phyloP scores from a whole-genome alignment of 2,797 vertebrate species.

The Danio choprae region DNA sequence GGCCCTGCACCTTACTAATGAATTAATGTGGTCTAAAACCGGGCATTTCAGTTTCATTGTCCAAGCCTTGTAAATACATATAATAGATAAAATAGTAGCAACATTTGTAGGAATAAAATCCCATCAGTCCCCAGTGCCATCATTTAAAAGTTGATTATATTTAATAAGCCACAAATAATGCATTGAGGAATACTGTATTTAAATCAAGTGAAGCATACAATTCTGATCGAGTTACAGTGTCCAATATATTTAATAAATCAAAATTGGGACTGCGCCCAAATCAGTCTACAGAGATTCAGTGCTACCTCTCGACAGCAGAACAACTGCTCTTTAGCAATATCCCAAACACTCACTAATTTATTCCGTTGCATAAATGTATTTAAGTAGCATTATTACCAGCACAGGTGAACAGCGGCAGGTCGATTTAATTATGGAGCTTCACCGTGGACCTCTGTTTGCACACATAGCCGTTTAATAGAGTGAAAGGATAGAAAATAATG shows the following conservation, averaged over 20 bases:
- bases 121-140: neutral
- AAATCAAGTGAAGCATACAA: neutral
- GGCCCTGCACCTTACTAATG: too few relatives aligned
- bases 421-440: slow-evolving; percentile 21
- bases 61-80: too few relatives aligned
- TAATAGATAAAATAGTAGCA: neutral
- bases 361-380: slow-evolving; percentile 37
- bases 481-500: neutral
- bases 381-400: slow-evolving; percentile 12
- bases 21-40: too few relatives aligned
- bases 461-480: slow-evolving; percentile 40
- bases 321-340: slow-evolving; percentile 8
- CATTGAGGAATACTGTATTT: neutral
- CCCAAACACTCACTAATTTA: slow-evolving; percentile 8
- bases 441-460: slow-evolving; percentile 17
- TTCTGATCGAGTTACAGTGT: neutral
- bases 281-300: neutral
- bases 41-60: too few relatives aligned
- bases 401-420: neutral
- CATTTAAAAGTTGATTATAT: neutral
- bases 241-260: neutral
- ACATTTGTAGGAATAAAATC: neutral
- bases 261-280: neutral
- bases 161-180: neutral
- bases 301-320: neutral